These are phyloP conservation scores for Sericinus montela DNA, from an alignment of 2,888 invertebrate genomes.

Conservation along the genomic window DNA sequence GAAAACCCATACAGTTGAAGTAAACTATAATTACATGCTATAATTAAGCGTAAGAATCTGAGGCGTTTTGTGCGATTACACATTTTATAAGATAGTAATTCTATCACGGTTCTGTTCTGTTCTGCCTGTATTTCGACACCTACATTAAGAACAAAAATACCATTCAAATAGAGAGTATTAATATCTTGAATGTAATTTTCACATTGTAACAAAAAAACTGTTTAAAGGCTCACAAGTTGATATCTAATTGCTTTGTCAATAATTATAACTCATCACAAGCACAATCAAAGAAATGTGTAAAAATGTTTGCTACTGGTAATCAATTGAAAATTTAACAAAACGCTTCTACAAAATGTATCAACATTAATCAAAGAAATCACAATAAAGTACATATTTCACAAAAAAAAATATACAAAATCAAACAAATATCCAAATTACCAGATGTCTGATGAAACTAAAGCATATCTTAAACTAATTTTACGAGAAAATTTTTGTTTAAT, in stretches of 20 bases:
- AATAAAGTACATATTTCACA: neutral
- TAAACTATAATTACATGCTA: slow-evolving; percentile 34
- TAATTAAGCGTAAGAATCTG: slow-evolving; percentile 46
- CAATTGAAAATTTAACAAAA: slow-evolving; percentile 1
- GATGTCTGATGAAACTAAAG: slow-evolving; percentile 29
- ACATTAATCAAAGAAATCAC: neutral
- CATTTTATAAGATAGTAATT: slow-evolving; percentile 25
- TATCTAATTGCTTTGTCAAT: neutral
- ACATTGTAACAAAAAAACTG: slow-evolving; percentile 1
- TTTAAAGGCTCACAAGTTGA: neutral
- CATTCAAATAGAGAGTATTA: neutral
- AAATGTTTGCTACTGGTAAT: slow-evolving; percentile 8
- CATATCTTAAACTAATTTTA: slow-evolving; percentile 62
- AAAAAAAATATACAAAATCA: neutral
- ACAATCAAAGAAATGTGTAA: slow-evolving; percentile 5
- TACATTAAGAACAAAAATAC: neutral
- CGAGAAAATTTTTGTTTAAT: slow-evolving; percentile 58
- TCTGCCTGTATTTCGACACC: slow-evolving; percentile 4
- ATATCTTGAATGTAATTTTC: too few species aligned
- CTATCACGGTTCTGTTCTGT: too few species aligned
- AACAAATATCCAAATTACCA: slow-evolving; percentile 7
- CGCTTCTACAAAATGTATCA: slow-evolving; percentile 1
- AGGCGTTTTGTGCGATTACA: slow-evolving; percentile 30
- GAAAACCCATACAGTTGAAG: slow-evolving; percentile 21
- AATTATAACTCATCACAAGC: neutral